phyloP scores from a whole-genome alignment of 1,140 invertebrate species.

The Harlomillsia oculata region DNA sequence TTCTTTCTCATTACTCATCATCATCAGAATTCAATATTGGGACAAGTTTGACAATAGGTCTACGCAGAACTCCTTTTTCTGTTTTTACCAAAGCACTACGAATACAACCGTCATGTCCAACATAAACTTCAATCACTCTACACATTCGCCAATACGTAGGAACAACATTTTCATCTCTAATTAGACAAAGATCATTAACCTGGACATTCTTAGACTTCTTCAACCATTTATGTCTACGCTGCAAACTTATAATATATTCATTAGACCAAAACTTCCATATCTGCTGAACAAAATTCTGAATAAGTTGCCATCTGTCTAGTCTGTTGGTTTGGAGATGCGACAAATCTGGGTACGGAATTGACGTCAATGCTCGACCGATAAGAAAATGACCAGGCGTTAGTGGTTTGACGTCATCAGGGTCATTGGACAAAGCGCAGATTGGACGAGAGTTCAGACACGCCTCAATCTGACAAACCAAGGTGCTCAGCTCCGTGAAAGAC shows the following conservation, averaged over 20 bases:
- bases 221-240: slow-evolving; percentile 26
- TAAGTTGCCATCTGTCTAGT: slow-evolving; percentile 7
- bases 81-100: slow-evolving; percentile 31
- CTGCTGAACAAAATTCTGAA: slow-evolving; percentile 3
- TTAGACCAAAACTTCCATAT: slow-evolving; percentile 29
- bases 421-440: slow-evolving; percentile 27
- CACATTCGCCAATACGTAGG: slow-evolving; percentile 38
- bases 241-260: slow-evolving; percentile 35
- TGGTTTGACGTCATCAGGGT: slow-evolving; percentile 36
- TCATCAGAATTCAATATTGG: slow-evolving; percentile 13
- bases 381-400: slow-evolving; percentile 35
- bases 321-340: not conserved
- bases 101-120: slow-evolving; percentile 33
- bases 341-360: slow-evolving; percentile 2
- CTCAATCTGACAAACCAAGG: slow-evolving; percentile 36
- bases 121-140: slow-evolving; percentile 35
- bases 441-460: slow-evolving; percentile 37
- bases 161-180: slow-evolving; percentile 35
- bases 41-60: slow-evolving; percentile 35
- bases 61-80: not conserved
- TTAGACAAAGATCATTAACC: slow-evolving; percentile 24
- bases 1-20: not conserved
- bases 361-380: slow-evolving; percentile 17
- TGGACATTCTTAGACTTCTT: not conserved
- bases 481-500: slow-evolving; percentile 36